Evolutionary conservation across 2,888 invertebrate genomes (phyloP), one percentile per base, ranked within the genome.

Genomic region (Itoplectis maculator): DNA sequence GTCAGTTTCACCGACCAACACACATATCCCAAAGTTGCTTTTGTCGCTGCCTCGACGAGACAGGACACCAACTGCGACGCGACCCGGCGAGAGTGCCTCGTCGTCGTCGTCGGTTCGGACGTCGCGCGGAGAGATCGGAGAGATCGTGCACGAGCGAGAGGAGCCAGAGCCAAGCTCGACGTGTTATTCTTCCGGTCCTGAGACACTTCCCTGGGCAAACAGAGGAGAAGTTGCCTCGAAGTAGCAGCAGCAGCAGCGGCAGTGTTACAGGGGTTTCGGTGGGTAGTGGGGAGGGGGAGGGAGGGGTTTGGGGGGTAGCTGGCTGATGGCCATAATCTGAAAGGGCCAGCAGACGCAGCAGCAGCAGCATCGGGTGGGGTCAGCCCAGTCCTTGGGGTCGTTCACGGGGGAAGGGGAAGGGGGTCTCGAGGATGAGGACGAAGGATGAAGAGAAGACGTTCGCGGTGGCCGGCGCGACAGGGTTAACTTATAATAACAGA

Each of bases 401-500:
- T 76, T 66, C 65, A 79, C 65, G 74, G n/a, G 66, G 72, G 51
- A n/a, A n/a, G n/a, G n/a, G n/a, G n/a, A n/a, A n/a, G n/a, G n/a
- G n/a, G n/a, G n/a, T n/a, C 40, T 23, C 18, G 59, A 4, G 37
- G 56, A 15, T 37, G 65, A 68, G 76, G 61, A 81, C 37, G 70
- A 66, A 13, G 80, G 73, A 70, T 68, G 73, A 80, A 66, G 74
- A 79, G 80, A 79, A 77, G 78, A 80, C 70, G 79, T 66, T 68
- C 69, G 20, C 37, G 74, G 69, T 11, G 54, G 40, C 20, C 73
- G 76, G 29, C 65, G 72, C 82, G 76, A 77, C 68, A 88, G 90
- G 91, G 92, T 92, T 91, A 92, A 92, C 92, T 92, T 92, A 92
- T 92, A 92, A 92, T 92, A 92, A 92, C 92, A 92, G 90, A 92